Conservation (phyloP, 2,797 vertebrate genomes). For the Buphagus erythrorhynchus region DNA sequence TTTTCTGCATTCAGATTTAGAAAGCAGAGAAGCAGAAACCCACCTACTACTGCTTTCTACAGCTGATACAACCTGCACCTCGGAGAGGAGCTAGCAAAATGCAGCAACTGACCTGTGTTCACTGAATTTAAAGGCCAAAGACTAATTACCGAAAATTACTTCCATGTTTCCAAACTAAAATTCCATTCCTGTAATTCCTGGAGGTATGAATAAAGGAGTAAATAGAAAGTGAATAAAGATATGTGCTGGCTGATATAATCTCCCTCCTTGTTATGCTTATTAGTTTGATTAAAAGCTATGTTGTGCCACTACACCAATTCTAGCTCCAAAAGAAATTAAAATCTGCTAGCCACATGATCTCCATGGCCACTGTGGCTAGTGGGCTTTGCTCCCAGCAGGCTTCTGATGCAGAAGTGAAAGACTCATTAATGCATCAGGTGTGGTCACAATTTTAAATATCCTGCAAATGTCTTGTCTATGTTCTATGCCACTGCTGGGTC, state of each 20-base stretch:
- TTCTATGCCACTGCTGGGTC: not conserved
- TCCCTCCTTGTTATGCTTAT: not conserved
- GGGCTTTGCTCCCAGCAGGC: not conserved
- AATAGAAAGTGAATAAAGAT: not conserved
- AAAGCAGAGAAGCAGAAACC: not conserved
- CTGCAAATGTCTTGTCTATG: not conserved
- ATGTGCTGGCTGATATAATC: not conserved
- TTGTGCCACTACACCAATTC: not conserved
- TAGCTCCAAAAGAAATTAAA: not conserved
- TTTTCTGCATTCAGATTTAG: not conserved
- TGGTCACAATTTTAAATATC: not conserved
- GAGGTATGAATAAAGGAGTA: not conserved
- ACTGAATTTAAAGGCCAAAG: not conserved
- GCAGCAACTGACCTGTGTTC: not conserved
- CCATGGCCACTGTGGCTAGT: not conserved
- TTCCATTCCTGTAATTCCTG: not conserved
- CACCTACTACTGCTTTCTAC: not conserved
- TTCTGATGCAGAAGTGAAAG: not conserved
- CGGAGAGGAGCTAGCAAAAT: not conserved
- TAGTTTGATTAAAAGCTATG: not conserved
- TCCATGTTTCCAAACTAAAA: not conserved
- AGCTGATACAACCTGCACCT: not conserved
- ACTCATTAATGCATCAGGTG: not conserved
- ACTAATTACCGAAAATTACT: not conserved
- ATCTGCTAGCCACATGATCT: not conserved